Percentiles rank a stretch among this genome's conserved stretches.
phyloP scores from a whole-genome alignment of 2,888 invertebrate species.

The Spialia ferax region DNA sequence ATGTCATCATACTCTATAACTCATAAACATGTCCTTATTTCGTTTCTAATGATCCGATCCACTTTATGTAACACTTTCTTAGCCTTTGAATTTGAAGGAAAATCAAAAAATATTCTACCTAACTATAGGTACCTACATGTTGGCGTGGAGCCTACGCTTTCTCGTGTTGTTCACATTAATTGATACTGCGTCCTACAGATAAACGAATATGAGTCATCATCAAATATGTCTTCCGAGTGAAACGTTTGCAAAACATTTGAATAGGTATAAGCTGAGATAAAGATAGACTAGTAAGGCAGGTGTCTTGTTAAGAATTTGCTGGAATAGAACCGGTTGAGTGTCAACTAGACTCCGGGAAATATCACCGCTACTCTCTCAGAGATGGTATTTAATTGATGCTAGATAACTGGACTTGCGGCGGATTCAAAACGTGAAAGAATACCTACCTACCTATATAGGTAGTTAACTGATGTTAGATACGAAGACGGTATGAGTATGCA shows the following conservation, averaged over 20 bases:
- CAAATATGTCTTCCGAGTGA: neutral
- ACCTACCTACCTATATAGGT: too few relatives aligned
- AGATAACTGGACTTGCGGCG: slow-evolving; percentile 23
- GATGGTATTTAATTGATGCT: slow-evolving; percentile 10
- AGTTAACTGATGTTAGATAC: slow-evolving; percentile 8
- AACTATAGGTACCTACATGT: too few relatives aligned
- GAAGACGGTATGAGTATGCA: too few relatives aligned
- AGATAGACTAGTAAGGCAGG: slow-evolving; percentile 13
- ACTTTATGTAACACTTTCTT: neutral
- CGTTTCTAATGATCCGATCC: too few relatives aligned
- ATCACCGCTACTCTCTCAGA: slow-evolving; percentile 15
- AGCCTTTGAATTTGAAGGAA: too few relatives aligned
- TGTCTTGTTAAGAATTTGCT: slow-evolving; percentile 12
- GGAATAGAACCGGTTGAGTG: slow-evolving; percentile 19
- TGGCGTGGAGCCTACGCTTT: too few relatives aligned
- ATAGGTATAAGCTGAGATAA: neutral
- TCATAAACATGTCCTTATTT: too few relatives aligned
- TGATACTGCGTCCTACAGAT: neutral
- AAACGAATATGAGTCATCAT: slow-evolving; percentile 9
- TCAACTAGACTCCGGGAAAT: slow-evolving; percentile 1
- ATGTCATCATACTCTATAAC: too few relatives aligned
- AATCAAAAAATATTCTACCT: too few relatives aligned
- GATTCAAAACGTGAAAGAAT: neutral
- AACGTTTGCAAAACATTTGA: slow-evolving; percentile 10
- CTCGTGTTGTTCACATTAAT: neutral